These are phyloP conservation scores for Shargacucullia verbasci DNA, from an alignment of 2,888 invertebrate genomes.

Conservation along the genomic window DNA sequence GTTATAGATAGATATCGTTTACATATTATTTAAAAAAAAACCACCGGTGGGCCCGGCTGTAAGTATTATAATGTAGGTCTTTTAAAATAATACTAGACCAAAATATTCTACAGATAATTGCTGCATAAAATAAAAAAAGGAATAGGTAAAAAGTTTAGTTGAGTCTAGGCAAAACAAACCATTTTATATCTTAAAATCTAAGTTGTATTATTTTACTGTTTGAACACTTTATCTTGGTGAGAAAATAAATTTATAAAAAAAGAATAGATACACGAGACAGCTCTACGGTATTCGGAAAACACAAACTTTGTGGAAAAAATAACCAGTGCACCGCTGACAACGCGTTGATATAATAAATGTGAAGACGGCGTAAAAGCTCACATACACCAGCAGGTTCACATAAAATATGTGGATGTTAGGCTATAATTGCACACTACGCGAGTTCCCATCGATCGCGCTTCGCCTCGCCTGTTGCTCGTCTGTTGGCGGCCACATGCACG, in stretches of 20 bases:
- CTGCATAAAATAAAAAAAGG: too few species aligned
- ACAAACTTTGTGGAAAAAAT: conserved; percentile 46
- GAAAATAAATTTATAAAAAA: conserved; percentile 22
- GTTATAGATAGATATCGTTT: background rate
- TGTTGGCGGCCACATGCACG: conserved; percentile 80
- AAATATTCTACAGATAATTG: too few species aligned
- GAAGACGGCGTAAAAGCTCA: conserved; percentile 59
- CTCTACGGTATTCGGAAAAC: conserved; percentile 37
- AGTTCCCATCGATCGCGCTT: conserved; percentile 70
- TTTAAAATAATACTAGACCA: too few species aligned
- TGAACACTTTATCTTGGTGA: conserved; percentile 24
- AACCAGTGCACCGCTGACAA: conserved; percentile 58
- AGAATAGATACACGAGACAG: conserved; percentile 27
- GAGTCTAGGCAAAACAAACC: too few species aligned
- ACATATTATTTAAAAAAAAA: background rate
- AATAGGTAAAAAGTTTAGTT: too few species aligned
- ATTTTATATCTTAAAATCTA: too few species aligned
- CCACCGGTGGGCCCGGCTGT: too few species aligned
- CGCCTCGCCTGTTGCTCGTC: conserved; percentile 78
- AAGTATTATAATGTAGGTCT: too few species aligned
- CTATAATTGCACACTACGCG: conserved; percentile 69
- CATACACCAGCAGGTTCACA: conserved; percentile 57
- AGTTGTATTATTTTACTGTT: background rate
- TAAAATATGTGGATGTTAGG: conserved; percentile 64
- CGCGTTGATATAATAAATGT: conserved; percentile 68